Conservation (phyloP, 1,140 invertebrate genomes). For the Neodiprion lecontei region DNA sequence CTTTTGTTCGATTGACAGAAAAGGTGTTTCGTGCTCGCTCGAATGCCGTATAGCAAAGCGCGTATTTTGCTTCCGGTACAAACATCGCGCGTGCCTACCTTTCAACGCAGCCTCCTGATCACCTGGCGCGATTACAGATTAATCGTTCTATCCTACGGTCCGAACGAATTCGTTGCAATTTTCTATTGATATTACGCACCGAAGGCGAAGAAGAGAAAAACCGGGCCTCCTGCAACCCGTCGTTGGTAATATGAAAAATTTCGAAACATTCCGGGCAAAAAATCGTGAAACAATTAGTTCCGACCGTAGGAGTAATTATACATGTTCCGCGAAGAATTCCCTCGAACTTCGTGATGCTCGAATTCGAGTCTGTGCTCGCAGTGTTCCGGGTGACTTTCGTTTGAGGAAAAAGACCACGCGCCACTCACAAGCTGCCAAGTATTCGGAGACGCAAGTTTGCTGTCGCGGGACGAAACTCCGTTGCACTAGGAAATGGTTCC, state of each 20-base stretch:
- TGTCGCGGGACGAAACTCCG: background rate
- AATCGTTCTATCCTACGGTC: background rate
- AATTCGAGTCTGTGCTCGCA: background rate
- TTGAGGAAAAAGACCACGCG: conserved; percentile 55
- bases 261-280: too few species aligned
- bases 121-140: conserved; percentile 7
- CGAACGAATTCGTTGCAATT: too few species aligned
- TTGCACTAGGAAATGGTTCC: background rate
- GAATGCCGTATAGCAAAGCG: too few species aligned
- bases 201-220: too few species aligned
- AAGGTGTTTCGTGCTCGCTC: conserved; percentile 22
- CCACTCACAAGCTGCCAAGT: conserved; percentile 51
- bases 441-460: conserved; percentile 42
- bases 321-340: too few species aligned
- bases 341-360: too few species aligned
- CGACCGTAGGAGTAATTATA: too few species aligned
- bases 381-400: conserved; percentile 45
- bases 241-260: too few species aligned
- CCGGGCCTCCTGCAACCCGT: too few species aligned
- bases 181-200: too few species aligned
- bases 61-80: too few species aligned
- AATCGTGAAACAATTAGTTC: too few species aligned
- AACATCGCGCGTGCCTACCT: background rate
- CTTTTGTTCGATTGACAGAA: conserved; percentile 23
- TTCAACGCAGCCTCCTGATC: background rate